Evolutionary conservation across 2,797 vertebrate species (phyloP), one percentile per base, ranked within the genome.

Genomic region (Ceryle rudis): DNA sequence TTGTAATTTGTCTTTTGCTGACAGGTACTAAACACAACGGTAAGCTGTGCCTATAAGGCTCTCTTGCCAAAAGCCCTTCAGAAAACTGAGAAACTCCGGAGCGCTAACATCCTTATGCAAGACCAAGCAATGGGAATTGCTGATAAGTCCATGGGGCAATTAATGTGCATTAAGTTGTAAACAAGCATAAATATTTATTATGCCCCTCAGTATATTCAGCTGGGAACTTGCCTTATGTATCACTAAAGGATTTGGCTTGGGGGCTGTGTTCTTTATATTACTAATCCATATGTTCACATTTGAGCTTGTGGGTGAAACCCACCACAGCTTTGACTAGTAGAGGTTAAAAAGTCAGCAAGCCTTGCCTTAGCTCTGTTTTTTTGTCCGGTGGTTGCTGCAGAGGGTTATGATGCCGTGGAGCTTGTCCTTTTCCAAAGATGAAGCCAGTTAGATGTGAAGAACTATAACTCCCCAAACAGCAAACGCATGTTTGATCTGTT

Each of bases 291-390:
- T 49, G n/a, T 81, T 93, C 58, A 4, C 65, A 13, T 78, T 44
- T 49, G 62, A 94, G 55, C 31, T 10, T 6, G 62, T 77, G 81
- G 85, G 80, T 91, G 73, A 95, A 93, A 90, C 80, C 65, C 49
- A 79, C 67, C 29, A 10, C 28, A 46, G 60, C n/a, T 83, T 85
- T 89, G 80, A 73, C 58, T 49, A 37, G 55, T 65, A 77, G 70
- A 93, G 75, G 35, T 88, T 94, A 65, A 83, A 89, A 82, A 74
- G 55, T 35, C 58, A 22, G 37, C 6, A 10, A 78, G 87, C n/a
- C 39, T 69, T 75, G 62, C 71, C 44, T 90, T 46, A 14, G 80
- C 55, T 65, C 60, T 52, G 51, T 70, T 89, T 89, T 25, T 78
- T 77, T 93, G 62, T 75, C 57, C 42, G 26, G 14, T 75, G 70